Base-by-base conservation (phyloP, 2,888 invertebrate genomes). In the Gandaritis pyraliata region DNA sequence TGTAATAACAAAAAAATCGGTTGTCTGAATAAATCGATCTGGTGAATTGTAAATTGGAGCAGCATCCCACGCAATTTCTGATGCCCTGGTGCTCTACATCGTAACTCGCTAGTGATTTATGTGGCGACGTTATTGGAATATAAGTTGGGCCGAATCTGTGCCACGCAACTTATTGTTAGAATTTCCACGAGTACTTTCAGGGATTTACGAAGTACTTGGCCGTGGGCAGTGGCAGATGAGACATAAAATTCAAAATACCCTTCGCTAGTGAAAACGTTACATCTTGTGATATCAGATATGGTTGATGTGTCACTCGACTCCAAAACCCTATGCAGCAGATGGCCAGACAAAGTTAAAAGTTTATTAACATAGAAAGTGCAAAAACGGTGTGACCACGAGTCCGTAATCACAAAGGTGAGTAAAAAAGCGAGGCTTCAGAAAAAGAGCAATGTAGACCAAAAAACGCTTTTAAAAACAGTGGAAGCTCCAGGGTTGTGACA, bases 401-500 rank as follows among this genome's bases (percentile, higher is more conserved):
- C n/a, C n/a, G n/a, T n/a, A n/a, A n/a, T n/a, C n/a, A 58, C 55
- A 58, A 59, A 30, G 30, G 18, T 63, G 57, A 66, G 65, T 56
- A 67, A 68, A 68, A 68, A 64, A 59, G 58, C 55, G 47, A 52
- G 54, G 36, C 54, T 55, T 39, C 62, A 53, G 65, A 61, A 66
- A 70, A 70, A 63, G 60, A 38, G 53, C 61, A 69, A 56, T 51
- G 43, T 50, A 45, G 41, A 54, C 58, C 57, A 59, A 67, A 70
- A 68, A 65, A 57, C 54, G 49, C 59, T 64, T 66, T 65, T 55
- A 53, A 65, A 61, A 61, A 47, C 45, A 58, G 58, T 53, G 58
- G 51, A 59, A 60, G 68, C 61, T 59, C 16, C 55, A 51, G 58
- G 62, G 53, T 52, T 65, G 70, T 67, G 70, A 67, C 70, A 71